These are phyloP conservation scores for Nephotettix cincticeps DNA, from an alignment of 1,140 invertebrate species.

Conservation along the genomic window DNA sequence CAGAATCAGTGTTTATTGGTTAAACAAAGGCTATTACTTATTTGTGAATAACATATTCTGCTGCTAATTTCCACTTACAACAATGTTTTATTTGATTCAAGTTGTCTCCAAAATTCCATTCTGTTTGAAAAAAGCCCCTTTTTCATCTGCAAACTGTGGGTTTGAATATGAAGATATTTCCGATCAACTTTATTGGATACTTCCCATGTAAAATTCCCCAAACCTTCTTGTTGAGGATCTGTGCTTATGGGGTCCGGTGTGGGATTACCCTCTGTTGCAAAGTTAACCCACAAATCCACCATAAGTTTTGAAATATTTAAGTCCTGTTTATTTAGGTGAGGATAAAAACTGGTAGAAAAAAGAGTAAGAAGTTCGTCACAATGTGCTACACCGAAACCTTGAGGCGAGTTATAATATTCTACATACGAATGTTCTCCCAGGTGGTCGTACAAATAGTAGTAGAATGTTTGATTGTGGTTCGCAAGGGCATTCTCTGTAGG, in stretches of 20 bases:
- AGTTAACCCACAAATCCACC: slow-evolving; percentile 3
- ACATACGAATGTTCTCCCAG: background rate
- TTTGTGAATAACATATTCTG: too few species aligned
- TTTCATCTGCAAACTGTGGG: background rate
- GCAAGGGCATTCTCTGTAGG: background rate
- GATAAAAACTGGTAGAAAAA: background rate
- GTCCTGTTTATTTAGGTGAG: background rate
- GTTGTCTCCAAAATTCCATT: background rate
- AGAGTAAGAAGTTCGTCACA: background rate
- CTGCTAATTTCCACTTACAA: too few species aligned
- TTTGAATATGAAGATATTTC: background rate
- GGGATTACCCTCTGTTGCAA: background rate
- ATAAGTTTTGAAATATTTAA: background rate
- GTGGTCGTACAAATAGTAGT: background rate
- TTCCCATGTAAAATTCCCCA: background rate
- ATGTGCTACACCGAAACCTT: background rate
- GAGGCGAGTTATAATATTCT: background rate
- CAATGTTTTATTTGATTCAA: too few species aligned
- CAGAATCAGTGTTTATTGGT: too few species aligned
- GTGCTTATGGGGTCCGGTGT: background rate
- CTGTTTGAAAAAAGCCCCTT: background rate
- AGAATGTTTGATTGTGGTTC: background rate
- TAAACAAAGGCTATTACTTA: too few species aligned
- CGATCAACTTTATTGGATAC: background rate
- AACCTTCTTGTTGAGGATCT: background rate